phyloP scores from a whole-genome alignment of 2,888 invertebrate species.

The Craniophora ligustri region DNA sequence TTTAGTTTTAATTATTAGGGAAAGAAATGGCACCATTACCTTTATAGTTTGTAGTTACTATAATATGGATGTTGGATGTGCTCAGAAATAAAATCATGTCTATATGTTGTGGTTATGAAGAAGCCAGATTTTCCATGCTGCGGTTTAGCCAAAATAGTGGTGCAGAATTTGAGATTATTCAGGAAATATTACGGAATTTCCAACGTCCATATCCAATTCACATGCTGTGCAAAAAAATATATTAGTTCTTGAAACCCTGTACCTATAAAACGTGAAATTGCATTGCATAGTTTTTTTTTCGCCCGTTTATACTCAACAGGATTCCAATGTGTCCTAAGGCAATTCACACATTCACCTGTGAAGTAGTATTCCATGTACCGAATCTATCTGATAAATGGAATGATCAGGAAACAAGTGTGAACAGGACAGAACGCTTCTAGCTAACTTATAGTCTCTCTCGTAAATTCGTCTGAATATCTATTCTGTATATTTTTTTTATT shows the following conservation, averaged over 20 bases:
- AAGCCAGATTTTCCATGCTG: too few relatives aligned
- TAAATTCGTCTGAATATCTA: slow-evolving; percentile 39
- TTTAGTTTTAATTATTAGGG: too few relatives aligned
- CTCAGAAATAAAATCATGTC: too few relatives aligned
- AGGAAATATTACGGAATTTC: not conserved
- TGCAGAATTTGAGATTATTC: not conserved
- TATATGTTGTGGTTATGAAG: too few relatives aligned
- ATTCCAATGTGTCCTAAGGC: slow-evolving; percentile 63
- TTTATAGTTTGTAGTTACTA: too few relatives aligned
- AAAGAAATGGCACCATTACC: too few relatives aligned
- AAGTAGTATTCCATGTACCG: slow-evolving; percentile 73
- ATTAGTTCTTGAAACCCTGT: slow-evolving; percentile 22
- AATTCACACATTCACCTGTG: slow-evolving; percentile 67
- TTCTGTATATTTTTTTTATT: slow-evolving; percentile 27
- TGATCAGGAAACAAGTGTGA: slow-evolving; percentile 67
- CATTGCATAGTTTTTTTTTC: slow-evolving; percentile 19
- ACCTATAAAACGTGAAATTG: slow-evolving; percentile 20
- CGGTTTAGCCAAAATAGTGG: not conserved
- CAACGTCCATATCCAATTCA: slow-evolving; percentile 4
- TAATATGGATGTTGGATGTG: too few relatives aligned
- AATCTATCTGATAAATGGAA: slow-evolving; percentile 68
- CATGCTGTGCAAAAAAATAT: not conserved
- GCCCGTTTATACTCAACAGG: slow-evolving; percentile 30
- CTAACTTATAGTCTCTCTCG: slow-evolving; percentile 39
- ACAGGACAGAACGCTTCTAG: slow-evolving; percentile 36